Evolutionary conservation across 1,140 invertebrate genomes (phyloP).

Genomic region (Danaus melanippus): DNA sequence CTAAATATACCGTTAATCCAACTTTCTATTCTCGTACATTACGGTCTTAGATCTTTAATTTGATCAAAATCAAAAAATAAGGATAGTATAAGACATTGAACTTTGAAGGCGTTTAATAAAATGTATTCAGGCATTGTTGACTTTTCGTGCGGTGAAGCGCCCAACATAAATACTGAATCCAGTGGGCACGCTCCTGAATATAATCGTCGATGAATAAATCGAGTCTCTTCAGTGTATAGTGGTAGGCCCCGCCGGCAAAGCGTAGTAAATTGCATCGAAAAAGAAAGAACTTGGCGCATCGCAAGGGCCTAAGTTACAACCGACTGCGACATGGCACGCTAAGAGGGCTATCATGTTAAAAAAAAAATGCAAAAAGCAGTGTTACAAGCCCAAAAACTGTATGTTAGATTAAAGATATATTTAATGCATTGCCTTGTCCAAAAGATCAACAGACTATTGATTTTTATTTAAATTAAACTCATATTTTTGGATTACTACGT

Average conservation of each 20-base stretch:
- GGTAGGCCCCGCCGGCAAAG: constrained; percentile 44
- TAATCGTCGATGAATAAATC: constrained; percentile 60
- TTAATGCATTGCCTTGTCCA: too few species aligned
- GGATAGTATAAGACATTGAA: constrained; percentile 46
- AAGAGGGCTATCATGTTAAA: constrained; percentile 60
- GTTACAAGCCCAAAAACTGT: not conserved
- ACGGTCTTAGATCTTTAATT: constrained; percentile 17
- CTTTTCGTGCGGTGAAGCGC: constrained; percentile 40
- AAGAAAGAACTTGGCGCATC: constrained; percentile 54
- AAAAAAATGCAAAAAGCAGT: constrained; percentile 41
- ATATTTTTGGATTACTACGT: too few species aligned
- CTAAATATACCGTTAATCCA: too few species aligned
- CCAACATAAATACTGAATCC: constrained; percentile 59
- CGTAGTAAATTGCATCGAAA: constrained; percentile 60
- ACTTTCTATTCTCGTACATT: too few species aligned
- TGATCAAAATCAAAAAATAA: constrained; percentile 53
- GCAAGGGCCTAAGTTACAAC: constrained; percentile 56
- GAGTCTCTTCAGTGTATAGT: constrained; percentile 43
- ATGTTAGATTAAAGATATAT: too few species aligned
- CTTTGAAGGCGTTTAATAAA: constrained; percentile 47
- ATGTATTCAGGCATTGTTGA: constrained; percentile 62
- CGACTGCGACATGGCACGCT: constrained; percentile 43
- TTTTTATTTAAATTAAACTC: too few species aligned
- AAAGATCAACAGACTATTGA: too few species aligned
- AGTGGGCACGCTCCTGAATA: constrained; percentile 56